Conservation (phyloP, 2,888 invertebrate species). For the Pristionchus fissidentatus region DNA sequence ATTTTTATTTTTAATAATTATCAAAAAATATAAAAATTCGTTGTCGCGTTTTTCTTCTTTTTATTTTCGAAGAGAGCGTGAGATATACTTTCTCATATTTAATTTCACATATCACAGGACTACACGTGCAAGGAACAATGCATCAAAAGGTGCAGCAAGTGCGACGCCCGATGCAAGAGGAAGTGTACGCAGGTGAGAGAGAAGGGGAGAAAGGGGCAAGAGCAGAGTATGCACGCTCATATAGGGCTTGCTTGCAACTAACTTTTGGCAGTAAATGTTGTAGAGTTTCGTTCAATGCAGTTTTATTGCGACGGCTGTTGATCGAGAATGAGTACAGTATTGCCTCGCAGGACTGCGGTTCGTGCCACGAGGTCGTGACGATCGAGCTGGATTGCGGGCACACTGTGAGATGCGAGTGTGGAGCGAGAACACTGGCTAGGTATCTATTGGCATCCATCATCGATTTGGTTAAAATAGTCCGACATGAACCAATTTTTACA, state of each 20-base stretch:
- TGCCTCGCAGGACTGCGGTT: not conserved
- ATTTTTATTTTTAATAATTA: too few species aligned
- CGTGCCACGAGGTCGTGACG: slow-evolving; percentile 16
- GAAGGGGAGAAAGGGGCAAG: not conserved
- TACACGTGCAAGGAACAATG: slow-evolving; percentile 76
- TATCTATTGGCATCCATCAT: too few species aligned
- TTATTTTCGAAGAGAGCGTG: too few species aligned
- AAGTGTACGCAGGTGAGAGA: slow-evolving; percentile 42
- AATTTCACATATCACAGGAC: too few species aligned
- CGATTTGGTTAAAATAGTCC: too few species aligned
- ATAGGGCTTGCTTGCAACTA: too few species aligned
- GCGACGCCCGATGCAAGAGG: not conserved
- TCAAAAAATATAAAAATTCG: too few species aligned
- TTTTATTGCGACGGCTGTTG: not conserved
- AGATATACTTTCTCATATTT: too few species aligned
- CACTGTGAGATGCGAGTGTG: not conserved
- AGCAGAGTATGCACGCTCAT: not conserved
- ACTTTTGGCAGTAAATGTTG: not conserved
- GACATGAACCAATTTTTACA: too few species aligned
- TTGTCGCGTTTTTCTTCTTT: too few species aligned
- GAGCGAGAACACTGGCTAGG: slow-evolving; percentile 22
- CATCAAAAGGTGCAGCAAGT: slow-evolving; percentile 65
- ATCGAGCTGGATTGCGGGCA: slow-evolving; percentile 34
- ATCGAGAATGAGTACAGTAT: not conserved
- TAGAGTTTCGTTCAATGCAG: not conserved